A percentile compares a stretch with the other conserved stretches of the same genome.
Conservation (phyloP, 2,888 invertebrate genomes). For the Helobdella robusta region DNA sequence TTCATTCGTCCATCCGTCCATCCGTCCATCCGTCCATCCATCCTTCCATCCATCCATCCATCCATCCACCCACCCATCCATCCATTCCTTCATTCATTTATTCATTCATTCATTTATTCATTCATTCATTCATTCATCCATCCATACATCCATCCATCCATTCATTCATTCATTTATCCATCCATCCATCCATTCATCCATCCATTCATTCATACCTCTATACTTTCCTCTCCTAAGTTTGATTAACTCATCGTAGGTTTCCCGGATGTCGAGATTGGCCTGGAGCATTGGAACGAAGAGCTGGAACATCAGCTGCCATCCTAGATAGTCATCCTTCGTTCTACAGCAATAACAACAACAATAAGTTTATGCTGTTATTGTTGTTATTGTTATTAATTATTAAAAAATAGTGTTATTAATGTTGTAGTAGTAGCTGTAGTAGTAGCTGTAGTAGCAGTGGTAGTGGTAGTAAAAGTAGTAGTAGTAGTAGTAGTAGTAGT, state of each 20-base stretch:
- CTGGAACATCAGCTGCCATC: constrained; percentile 13
- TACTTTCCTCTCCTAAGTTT: background rate
- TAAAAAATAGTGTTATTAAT: background rate
- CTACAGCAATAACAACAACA: background rate
- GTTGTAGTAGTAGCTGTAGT: too few species aligned
- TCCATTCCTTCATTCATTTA: too few species aligned
- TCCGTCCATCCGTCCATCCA: too few species aligned
- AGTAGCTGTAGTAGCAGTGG: too few species aligned
- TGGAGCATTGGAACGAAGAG: constrained; percentile 6
- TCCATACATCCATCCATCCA: background rate
- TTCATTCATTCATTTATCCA: background rate
- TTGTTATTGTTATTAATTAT: background rate
- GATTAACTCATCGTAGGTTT: background rate
- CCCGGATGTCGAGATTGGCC: background rate
- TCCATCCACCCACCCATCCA: too few species aligned
- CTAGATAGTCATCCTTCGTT: constrained; percentile 1
- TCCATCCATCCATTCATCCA: background rate
- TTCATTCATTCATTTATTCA: background rate
- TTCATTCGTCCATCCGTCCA: too few species aligned
- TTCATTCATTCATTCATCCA: background rate
- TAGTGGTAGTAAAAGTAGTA: too few species aligned
- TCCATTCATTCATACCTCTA: background rate
- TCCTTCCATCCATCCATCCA: too few species aligned
- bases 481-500: too few species aligned
- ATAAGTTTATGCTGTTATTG: background rate